Evolutionary conservation across 2,113 vertebrate species (phyloP).

Genomic region (Aegithalos caudatus): DNA sequence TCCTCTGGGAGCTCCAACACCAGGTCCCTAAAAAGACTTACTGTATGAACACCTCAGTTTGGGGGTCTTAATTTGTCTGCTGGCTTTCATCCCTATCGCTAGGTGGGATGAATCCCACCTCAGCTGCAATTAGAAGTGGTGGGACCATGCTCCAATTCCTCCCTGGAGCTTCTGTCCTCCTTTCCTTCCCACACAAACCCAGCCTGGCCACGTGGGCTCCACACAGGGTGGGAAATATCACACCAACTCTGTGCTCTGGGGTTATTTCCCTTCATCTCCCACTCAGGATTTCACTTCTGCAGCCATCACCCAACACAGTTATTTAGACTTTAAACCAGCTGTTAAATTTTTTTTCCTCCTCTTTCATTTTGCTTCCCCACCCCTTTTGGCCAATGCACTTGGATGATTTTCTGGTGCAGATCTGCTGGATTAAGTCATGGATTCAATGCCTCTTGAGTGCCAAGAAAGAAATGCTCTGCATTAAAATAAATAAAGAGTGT

Average conservation of each 20-base stretch:
- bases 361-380: background rate
- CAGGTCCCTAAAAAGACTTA: background rate
- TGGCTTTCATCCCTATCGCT: background rate
- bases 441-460: background rate
- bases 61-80: background rate
- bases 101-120: background rate
- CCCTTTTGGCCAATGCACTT: constrained; percentile 15
- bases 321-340: background rate
- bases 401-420: constrained; percentile 21
- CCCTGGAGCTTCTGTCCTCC: rapidly evolving
- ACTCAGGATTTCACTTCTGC: background rate
- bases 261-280: background rate
- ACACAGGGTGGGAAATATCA: background rate
- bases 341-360: background rate
- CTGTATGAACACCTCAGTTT: background rate
- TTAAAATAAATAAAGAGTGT: background rate
- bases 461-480: background rate
- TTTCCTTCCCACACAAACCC: background rate
- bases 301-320: background rate
- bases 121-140: background rate
- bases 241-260: background rate
- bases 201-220: rapidly evolving
- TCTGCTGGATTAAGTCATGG: background rate
- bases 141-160: background rate
- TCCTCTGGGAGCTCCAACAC: background rate